Conservation (phyloP, 2,888 invertebrate species). For the Erpobdella octoculata region DNA sequence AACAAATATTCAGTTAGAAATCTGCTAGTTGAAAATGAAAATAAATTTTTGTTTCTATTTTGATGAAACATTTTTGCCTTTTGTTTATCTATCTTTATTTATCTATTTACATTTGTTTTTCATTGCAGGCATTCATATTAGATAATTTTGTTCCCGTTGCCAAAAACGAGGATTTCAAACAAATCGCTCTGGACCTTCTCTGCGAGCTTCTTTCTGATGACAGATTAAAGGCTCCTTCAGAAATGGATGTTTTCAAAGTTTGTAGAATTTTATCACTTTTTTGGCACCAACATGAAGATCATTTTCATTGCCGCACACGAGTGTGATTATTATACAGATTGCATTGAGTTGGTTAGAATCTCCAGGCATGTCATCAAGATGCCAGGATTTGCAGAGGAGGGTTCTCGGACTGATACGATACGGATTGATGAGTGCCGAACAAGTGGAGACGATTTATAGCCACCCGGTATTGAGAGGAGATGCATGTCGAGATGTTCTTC, state of each 20-base stretch:
- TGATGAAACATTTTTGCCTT: not conserved
- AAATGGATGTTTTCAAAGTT: conserved; percentile 37
- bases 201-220: conserved; percentile 38
- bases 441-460: conserved; percentile 37
- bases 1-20: no score
- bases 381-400: conserved; percentile 21
- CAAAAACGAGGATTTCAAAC: conserved; percentile 37
- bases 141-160: conserved; percentile 39
- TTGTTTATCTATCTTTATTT: not conserved
- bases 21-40: no score
- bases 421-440: conserved; percentile 38
- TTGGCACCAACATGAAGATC: not conserved
- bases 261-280: not conserved
- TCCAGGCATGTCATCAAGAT: not conserved
- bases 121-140: conserved; percentile 34
- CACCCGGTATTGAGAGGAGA: conserved; percentile 36
- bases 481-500: conserved; percentile 37
- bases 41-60: no score
- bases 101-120: not conserved
- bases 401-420: conserved; percentile 35
- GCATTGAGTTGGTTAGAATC: conserved; percentile 36
- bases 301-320: not conserved
- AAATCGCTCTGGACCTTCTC: conserved; percentile 36
- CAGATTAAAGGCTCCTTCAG: conserved; percentile 33
- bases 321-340: conserved; percentile 18